Base-by-base conservation (phyloP, 2,888 invertebrate genomes). In the Scaptomyza cyrtandrae region DNA sequence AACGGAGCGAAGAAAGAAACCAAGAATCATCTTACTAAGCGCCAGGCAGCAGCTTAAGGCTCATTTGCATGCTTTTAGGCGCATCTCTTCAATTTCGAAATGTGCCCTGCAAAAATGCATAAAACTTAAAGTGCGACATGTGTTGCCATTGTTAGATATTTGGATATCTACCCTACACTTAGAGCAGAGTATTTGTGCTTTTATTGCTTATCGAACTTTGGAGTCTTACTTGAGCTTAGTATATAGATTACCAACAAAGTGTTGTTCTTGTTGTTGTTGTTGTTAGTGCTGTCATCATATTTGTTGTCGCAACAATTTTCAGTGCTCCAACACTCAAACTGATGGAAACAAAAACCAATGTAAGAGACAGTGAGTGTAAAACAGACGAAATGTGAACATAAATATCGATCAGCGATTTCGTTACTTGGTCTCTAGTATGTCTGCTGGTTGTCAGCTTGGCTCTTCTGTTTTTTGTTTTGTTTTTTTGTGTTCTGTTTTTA, bases 31-130 rank as follows among this genome's bases (percentile, higher is more conserved):
- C 14, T 37, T 7, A 27, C 16, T 56, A 3, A 27, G 48, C 57
- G 19, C 10, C 19, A 50, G 46, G 29, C 52, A 41, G 14, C n/a
- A n/a, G 59, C 53, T 35, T 24, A 41, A 1, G 59, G 43, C 65
- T 67, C 84, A 82, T 82, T 86, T 82, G 78, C 86, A 82, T 82
- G 74, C 74, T 80, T 63, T 79, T 63, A 63, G 84, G 52, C 71
- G 71, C 50, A 10, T 9, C 78, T 63, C 80, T 63, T 77, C 57
- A 71, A 63, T 55, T 55, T 60, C 55, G n/a, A 13, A 44, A 44
- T 59, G 64, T 3, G 16, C 48, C 61, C 46, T 29, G 13, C 14
- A 57, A 67, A 58, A 68, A 61, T 76, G 83, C 83, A 83, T 72
- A 63, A 69, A 62, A 61, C 72, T 35, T 48, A 57, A 54, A 71